Evolutionary conservation across 2,888 invertebrate species (phyloP).

Genomic region (Dryobota labecula): DNA sequence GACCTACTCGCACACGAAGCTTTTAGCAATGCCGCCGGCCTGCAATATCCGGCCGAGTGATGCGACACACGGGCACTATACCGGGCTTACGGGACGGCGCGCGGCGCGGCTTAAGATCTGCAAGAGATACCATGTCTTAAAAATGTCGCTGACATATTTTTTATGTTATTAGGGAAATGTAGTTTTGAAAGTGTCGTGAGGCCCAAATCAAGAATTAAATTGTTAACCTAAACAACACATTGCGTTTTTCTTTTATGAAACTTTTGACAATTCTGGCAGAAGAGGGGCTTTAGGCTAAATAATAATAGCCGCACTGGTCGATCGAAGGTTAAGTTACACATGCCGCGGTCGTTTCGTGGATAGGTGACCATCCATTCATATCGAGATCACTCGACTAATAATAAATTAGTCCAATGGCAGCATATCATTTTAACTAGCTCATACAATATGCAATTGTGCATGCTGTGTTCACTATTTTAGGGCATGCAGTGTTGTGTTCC

Average conservation of each 20-base stretch:
- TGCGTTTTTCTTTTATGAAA: neutral
- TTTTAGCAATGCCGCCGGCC: slow-evolving; percentile 51
- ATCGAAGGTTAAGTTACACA: no score
- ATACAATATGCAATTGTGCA: no score
- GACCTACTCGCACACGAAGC: slow-evolving; percentile 41
- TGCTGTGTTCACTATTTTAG: no score
- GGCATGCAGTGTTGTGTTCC: no score
- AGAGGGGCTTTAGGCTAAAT: no score
- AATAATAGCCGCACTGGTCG: no score
- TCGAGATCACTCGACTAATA: no score
- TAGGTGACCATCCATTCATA: no score
- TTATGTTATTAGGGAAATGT: neutral
- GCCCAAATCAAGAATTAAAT: neutral
- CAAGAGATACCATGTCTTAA: neutral
- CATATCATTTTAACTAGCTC: no score
- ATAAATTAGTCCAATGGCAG: no score
- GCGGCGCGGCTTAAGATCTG: neutral
- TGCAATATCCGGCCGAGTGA: slow-evolving; percentile 64
- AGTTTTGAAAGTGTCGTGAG: neutral
- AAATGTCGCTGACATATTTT: neutral
- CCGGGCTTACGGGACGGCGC: slow-evolving; percentile 12
- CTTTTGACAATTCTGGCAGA: neutral
- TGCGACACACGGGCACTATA: slow-evolving; percentile 36
- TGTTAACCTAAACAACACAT: neutral
- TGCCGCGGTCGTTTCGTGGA: no score